Percentiles rank a stretch among this genome's conserved stretches.
Evolutionary conservation across 2,113 vertebrate species (phyloP).

Genomic region (Chamaetylas fuelleborni): DNA sequence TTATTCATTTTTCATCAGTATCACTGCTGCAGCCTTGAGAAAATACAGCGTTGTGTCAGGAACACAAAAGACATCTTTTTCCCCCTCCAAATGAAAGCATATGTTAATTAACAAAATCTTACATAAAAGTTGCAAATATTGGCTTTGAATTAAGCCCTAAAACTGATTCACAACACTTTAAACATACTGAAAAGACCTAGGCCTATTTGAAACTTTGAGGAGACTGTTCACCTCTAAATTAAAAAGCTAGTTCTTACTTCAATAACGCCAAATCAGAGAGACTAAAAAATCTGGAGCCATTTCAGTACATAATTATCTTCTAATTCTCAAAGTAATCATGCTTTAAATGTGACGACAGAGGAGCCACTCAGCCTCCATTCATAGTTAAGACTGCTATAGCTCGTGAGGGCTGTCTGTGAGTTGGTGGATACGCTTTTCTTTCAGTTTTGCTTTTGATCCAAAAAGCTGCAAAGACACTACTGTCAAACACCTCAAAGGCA

Average conservation of each 20-base stretch:
- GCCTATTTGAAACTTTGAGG: neutral
- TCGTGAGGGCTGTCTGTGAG: rapidly evolving
- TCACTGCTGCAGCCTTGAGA: neutral
- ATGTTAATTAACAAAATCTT: neutral
- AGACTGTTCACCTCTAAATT: neutral
- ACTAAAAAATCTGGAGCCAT: neutral
- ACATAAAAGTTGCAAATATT: neutral
- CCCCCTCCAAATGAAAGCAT: neutral
- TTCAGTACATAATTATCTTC: neutral
- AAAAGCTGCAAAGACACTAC: neutral
- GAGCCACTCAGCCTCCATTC: neutral
- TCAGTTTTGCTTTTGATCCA: neutral
- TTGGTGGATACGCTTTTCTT: neutral
- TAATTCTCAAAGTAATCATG: neutral
- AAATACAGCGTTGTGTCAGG: neutral
- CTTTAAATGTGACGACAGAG: neutral
- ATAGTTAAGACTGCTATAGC: neutral
- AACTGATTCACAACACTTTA: neutral
- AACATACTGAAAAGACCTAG: neutral
- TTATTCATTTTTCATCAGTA: neutral
- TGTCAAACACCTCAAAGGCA: neutral
- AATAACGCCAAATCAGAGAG: neutral
- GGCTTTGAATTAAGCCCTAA: neutral
- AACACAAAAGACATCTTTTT: neutral
- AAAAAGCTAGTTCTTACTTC: neutral